Evolutionary conservation across 1,140 invertebrate genomes (phyloP).

Genomic region (Ridgeia piscesae): DNA sequence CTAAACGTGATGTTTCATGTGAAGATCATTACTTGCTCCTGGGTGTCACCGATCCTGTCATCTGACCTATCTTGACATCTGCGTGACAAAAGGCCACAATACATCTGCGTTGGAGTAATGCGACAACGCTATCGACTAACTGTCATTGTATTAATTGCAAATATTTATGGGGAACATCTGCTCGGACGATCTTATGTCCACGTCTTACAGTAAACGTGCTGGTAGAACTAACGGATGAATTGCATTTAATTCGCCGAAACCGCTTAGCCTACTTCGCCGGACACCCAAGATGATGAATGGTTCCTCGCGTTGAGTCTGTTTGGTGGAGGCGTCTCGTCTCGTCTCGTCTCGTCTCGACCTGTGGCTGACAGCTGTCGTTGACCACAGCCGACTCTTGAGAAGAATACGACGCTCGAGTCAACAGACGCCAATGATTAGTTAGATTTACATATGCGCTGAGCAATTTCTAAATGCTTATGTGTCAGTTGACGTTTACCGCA

Average conservation of each 20-base stretch:
- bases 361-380: too few species aligned
- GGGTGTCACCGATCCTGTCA: not conserved
- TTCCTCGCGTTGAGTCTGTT: not conserved
- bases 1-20: too few species aligned
- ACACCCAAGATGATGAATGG: not conserved
- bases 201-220: not conserved
- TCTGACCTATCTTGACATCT: not conserved
- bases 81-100: not conserved
- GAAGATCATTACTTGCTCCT: too few species aligned
- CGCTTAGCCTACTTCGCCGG: not conserved
- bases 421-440: too few species aligned
- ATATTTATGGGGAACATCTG: not conserved
- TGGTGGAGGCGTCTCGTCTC: too few species aligned
- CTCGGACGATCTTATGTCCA: not conserved
- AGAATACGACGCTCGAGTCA: too few species aligned
- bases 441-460: too few species aligned
- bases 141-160: not conserved
- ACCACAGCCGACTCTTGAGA: too few species aligned
- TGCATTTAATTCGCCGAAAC: not conserved
- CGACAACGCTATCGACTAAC: not conserved
- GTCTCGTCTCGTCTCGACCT: too few species aligned
- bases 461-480: too few species aligned
- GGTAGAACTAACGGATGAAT: not conserved
- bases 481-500: too few species aligned
- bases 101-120: not conserved